Evolutionary conservation across 2,888 invertebrate species (phyloP), one percentile per base, ranked within the genome.

Genomic region (Mechanitis mazaeus): DNA sequence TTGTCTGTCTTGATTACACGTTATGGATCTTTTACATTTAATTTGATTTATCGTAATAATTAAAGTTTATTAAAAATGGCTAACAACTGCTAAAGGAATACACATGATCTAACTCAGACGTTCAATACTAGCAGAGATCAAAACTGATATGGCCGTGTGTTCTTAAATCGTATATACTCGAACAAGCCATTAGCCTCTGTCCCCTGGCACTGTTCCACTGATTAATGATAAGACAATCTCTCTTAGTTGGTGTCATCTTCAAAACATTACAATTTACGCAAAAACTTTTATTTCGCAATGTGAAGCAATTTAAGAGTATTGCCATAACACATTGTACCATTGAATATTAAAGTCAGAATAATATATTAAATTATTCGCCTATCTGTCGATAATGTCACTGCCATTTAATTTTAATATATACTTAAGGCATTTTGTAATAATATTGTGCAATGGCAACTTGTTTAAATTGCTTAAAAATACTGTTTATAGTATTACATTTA

Each of bases 71-170:
- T 45, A 42, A 59, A 66, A 7, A 54, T 31, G 55, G 33, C 73
- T 74, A 77, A 71, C 69, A 76, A 83, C 80, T 80, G 80, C 80
- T 80, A 79, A 75, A 80, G 80, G 77, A 76, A 81, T 74, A 79
- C 72, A 64, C 69, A 71, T 68, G 67, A 69, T 42, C 69, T 75
- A 75, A 71, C 69, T 67, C 70, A 74, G 73, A 67, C 69, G 69
- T 60, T 66, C 68, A 66, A 67, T 72, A 83, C 84, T 85, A 83
- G 85, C 84, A 83, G 85, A 88, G 85, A 87, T 86, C 84, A 86
- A 85, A 83, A 82, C 69, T 81, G 80, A 84, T 83, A 84, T 86
- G 87, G 85, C 84, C 82, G 64, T 69, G 69, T 63, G 63, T 81
- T 84, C 82, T 82, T 74, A 70, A 75, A 76, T 76, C 68, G 75